phyloP scores from a whole-genome alignment of 1,140 invertebrate species.

The Conus betulinus region DNA sequence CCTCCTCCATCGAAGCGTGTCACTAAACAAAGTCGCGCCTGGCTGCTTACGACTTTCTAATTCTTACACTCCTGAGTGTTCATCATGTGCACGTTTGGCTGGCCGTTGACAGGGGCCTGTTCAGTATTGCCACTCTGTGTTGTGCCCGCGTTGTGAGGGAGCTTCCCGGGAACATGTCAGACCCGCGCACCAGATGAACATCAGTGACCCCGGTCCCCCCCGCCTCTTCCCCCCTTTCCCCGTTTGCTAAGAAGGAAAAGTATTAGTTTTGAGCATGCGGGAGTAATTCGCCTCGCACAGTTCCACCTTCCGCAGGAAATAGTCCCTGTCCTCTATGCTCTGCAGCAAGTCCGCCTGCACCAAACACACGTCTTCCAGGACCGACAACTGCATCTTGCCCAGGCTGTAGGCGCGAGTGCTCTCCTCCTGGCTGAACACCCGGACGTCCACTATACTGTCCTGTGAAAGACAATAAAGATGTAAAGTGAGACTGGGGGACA shows the following conservation, averaged over 20 bases:
- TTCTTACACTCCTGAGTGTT: no score
- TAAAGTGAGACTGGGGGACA: no score
- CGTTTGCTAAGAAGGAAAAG: slow-evolving; percentile 1
- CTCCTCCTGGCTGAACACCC: slow-evolving; percentile 58
- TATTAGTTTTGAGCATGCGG: slow-evolving; percentile 48
- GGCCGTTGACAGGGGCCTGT: no score
- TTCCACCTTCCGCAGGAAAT: slow-evolving; percentile 65
- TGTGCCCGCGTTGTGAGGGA: no score
- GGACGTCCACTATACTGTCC: slow-evolving; percentile 72
- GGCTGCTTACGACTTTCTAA: no score
- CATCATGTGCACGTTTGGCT: no score
- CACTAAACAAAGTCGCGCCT: no score
- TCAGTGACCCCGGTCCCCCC: not conserved
- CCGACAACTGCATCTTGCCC: slow-evolving; percentile 52
- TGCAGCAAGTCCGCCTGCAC: slow-evolving; percentile 69
- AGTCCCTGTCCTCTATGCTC: slow-evolving; percentile 66
- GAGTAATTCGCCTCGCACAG: slow-evolving; percentile 68
- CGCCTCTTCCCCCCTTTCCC: not conserved
- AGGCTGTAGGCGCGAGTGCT: slow-evolving; percentile 49
- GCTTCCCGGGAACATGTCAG: no score
- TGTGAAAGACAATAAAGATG: not conserved
- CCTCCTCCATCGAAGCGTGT: not conserved
- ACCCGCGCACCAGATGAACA: no score
- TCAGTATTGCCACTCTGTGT: no score
- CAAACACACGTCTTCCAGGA: slow-evolving; percentile 66